Conservation (phyloP, 2,113 vertebrate genomes). For the Dendrocopos noguchii region DNA sequence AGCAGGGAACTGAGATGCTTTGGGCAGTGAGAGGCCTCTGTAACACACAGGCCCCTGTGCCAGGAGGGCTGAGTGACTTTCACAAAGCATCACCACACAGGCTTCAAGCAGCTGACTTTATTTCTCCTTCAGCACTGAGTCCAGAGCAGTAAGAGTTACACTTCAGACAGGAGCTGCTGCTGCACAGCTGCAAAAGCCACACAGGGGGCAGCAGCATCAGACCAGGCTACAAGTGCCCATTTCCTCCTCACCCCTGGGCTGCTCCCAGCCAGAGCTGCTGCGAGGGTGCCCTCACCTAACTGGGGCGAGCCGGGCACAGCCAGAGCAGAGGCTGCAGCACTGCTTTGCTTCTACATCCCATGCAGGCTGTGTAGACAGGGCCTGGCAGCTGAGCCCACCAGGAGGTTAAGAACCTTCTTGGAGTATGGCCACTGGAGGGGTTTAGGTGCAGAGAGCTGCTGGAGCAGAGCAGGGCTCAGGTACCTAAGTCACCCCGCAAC, state of each 20-base stretch:
- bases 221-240: not conserved
- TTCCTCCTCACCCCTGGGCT: constrained; percentile 29
- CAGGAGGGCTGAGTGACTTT: constrained; percentile 15
- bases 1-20: not conserved
- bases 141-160: constrained; percentile 57
- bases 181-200: constrained; percentile 13
- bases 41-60: not conserved
- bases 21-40: not conserved
- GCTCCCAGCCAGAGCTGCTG: constrained; percentile 3
- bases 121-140: constrained; percentile 58
- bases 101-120: constrained; percentile 70
- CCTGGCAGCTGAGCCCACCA: not conserved
- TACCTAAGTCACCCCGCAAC: not conserved
- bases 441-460: not conserved
- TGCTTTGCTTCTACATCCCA: not conserved
- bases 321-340: constrained; percentile 33
- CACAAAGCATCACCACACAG: constrained; percentile 65
- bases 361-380: constrained; percentile 21
- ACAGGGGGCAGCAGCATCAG: constrained; percentile 31
- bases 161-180: constrained; percentile 12
- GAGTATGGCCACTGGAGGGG: not conserved
- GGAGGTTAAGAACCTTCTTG: not conserved
- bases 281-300: not conserved
- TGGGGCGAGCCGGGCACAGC: constrained; percentile 52
- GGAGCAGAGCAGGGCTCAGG: not conserved